Evolutionary conservation across 2,888 invertebrate genomes (phyloP).

Genomic region (Nomada fucata): DNA sequence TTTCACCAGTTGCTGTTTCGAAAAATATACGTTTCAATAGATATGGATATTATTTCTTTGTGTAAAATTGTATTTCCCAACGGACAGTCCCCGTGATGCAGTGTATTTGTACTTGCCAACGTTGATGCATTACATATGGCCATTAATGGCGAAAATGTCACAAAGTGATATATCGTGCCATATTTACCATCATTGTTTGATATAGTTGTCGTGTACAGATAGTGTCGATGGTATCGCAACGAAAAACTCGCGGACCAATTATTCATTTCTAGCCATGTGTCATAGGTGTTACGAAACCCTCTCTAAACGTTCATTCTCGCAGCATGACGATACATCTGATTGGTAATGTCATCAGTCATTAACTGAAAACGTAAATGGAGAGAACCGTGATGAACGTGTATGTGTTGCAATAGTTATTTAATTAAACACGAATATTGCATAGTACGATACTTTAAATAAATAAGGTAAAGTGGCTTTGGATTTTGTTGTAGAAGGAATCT

Average conservation of each 20-base stretch:
- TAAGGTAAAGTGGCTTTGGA: too few relatives aligned
- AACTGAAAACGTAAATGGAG: not conserved
- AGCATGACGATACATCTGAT: not conserved
- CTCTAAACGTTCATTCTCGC: conserved; percentile 35
- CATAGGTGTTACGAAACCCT: conserved; percentile 33
- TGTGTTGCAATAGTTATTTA: not conserved
- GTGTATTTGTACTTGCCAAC: conserved; percentile 31
- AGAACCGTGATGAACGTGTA: not conserved
- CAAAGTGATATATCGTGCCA: conserved; percentile 40
- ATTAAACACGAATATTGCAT: too few relatives aligned
- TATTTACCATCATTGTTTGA: conserved; percentile 52
- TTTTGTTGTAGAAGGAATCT: too few relatives aligned
- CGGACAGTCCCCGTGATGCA: not conserved
- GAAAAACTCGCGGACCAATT: conserved; percentile 42
- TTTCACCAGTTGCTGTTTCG: too few relatives aligned
- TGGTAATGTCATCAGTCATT: conserved; percentile 24
- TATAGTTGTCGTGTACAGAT: conserved; percentile 47
- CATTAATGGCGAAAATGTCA: conserved; percentile 45
- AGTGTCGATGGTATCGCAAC: conserved; percentile 40
- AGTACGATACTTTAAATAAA: too few relatives aligned
- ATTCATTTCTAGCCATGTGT: conserved; percentile 32
- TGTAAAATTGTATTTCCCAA: conserved; percentile 14
- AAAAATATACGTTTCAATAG: not conserved
- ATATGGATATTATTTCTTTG: not conserved
- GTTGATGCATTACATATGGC: conserved; percentile 36